A percentile compares a stretch with the other conserved stretches of the same genome.
Evolutionary conservation across 1,140 invertebrate genomes (phyloP).

Genomic region (Wiebesia pumilae): DNA sequence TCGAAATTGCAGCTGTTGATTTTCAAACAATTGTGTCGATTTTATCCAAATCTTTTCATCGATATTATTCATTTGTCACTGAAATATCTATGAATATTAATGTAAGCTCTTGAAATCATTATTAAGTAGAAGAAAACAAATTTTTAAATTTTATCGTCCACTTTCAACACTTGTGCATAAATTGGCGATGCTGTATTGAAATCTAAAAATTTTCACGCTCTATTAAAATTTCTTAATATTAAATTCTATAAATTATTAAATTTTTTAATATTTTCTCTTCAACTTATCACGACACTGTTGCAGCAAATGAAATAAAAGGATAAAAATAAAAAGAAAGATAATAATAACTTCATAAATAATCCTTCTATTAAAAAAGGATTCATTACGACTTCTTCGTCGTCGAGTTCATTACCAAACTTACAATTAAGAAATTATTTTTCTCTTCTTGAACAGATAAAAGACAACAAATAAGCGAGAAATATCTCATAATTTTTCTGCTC

Average conservation of each 20-base stretch:
- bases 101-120: too few species aligned
- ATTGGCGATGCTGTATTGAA: too few species aligned
- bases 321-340: neutral
- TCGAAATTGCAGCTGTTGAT: neutral
- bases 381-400: neutral
- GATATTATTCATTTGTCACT: too few species aligned
- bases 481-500: conserved; percentile 26
- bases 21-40: neutral
- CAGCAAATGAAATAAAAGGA: neutral
- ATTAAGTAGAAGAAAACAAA: too few species aligned
- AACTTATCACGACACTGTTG: too few species aligned
- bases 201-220: too few species aligned
- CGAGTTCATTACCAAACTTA: neutral
- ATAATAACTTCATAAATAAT: neutral
- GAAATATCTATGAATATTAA: too few species aligned
- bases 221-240: too few species aligned
- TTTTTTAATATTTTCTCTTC: too few species aligned
- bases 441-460: neutral
- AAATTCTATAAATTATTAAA: too few species aligned
- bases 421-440: neutral
- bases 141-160: too few species aligned
- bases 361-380: neutral
- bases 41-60: neutral
- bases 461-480: neutral
- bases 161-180: too few species aligned